Evolutionary conservation across 2,797 vertebrate genomes (phyloP).

Genomic region (Chelon labrosus): DNA sequence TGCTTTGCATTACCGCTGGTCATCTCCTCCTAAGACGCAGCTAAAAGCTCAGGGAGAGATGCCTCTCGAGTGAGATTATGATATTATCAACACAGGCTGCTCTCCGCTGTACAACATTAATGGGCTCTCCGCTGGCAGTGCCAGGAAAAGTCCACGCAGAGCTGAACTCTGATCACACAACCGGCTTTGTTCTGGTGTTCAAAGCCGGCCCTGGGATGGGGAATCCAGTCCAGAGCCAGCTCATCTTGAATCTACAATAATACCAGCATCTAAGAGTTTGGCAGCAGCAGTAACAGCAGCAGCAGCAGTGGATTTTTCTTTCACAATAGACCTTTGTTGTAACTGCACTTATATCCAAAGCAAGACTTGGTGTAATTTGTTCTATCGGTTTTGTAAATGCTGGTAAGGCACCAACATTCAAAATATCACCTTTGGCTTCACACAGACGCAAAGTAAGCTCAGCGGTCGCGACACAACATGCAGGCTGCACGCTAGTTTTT

Average conservation of each 20-base stretch:
- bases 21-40: conserved; percentile 7
- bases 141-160: conserved; percentile 24
- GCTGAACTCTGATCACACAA: conserved; percentile 61
- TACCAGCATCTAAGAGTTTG: conserved; percentile 9
- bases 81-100: conserved; percentile 45
- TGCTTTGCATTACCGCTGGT: not conserved
- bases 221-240: conserved; percentile 16
- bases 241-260: not conserved
- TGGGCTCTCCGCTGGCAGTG: conserved; percentile 43
- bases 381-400: not conserved
- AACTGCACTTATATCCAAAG: not conserved
- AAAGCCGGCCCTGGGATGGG: conserved; percentile 21
- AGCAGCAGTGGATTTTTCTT: not conserved
- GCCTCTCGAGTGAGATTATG: conserved; percentile 32
- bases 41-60: conserved; percentile 25
- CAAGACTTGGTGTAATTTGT: not conserved
- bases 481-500: too few relatives aligned
- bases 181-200: conserved; percentile 53
- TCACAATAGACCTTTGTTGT: not conserved
- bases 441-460: too few relatives aligned
- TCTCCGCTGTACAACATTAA: conserved; percentile 45
- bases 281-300: not conserved
- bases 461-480: too few relatives aligned
- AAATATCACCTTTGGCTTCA: too few relatives aligned
- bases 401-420: not conserved